Base-by-base conservation (phyloP, 1,140 invertebrate species). In the Linepithema humile region DNA sequence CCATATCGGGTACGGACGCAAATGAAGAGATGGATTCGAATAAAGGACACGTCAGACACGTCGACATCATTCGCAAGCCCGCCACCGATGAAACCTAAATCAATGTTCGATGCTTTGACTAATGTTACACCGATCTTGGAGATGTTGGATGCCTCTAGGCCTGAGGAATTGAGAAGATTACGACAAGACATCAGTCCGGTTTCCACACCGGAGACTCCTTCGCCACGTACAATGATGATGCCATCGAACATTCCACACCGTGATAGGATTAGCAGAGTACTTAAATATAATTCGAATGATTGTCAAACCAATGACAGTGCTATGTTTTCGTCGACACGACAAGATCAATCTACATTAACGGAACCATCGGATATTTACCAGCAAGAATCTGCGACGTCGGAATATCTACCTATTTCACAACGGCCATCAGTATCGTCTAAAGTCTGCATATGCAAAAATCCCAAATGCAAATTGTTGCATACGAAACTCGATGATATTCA, bases 151-250 rank as follows among this genome's bases (percentile, higher is more conserved):
- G 91, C 90, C 0, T 89, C 93, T 0, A 72, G 50, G 7, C 84
- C 85, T 0, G 90, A 91, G 4, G 84, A 74, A 15, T 29, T 85
- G 5, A 88, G 43, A 29, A 70, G 7, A 50, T 64, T 82, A 9
- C 70, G 57, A 57, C 73, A 10, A 15, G 64, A 90, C 10, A 65
- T 94, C 0, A 94, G 92, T 85, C 93, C 93, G 0, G 94, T 94
- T 0, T 94, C 94, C 0, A 93, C 94, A 1, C 94, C 94, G 2
- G 93, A 93, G 86, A 94, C 92, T 5, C 94, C 94, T 3, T 94
- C 94, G 0, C 93, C 93, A 0, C 83, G 92, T 35, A 93, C 91
- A 1, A 93, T 94, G 87, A 92, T 62, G 26, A 64, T 94, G 29
- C 90, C 93, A 0, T 94, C 94, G 0, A 94, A 94, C 35, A 89